These are phyloP conservation scores for Coleophora flavipennella DNA, from an alignment of 2,888 invertebrate genomes.

Conservation along the genomic window DNA sequence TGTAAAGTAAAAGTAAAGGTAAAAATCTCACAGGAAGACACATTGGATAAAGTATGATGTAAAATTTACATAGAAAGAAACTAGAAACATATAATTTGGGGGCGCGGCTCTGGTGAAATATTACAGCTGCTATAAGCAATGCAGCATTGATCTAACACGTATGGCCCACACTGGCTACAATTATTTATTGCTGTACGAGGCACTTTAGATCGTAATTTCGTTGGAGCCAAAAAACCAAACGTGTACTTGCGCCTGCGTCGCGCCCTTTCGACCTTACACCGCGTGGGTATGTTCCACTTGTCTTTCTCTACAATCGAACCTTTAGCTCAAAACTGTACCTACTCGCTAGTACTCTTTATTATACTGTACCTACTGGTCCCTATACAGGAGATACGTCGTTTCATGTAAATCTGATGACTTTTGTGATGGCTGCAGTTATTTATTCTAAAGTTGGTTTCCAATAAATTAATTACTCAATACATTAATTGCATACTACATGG, in stretches of 20 bases:
- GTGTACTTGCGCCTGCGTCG: slow-evolving; percentile 20
- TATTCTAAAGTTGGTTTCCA: too few species aligned
- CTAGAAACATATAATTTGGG: slow-evolving; percentile 15
- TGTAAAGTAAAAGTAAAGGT: too few species aligned
- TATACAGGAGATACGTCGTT: too few species aligned
- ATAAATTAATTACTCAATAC: too few species aligned
- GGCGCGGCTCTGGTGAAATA: slow-evolving; percentile 17
- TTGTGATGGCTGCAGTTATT: too few species aligned
- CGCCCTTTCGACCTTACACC: slow-evolving; percentile 30
- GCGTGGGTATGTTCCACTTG: slow-evolving; percentile 1
- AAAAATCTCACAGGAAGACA: too few species aligned
- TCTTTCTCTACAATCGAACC: not conserved
- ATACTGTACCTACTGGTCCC: too few species aligned
- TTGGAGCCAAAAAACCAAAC: slow-evolving; percentile 20
- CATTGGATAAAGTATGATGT: not conserved
- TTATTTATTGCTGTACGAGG: slow-evolving; percentile 33
- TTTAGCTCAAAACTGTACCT: not conserved
- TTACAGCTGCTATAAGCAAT: slow-evolving; percentile 14
- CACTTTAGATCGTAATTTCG: slow-evolving; percentile 32
- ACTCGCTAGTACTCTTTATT: too few species aligned
- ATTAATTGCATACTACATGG: too few species aligned
- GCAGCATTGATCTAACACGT: slow-evolving; percentile 23
- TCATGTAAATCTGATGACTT: too few species aligned
- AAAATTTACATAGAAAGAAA: too few species aligned
- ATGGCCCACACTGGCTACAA: slow-evolving; percentile 36